These are phyloP conservation scores for Drosophila koepferae DNA, from an alignment of 2,888 invertebrate genomes.

Conservation along the genomic window DNA sequence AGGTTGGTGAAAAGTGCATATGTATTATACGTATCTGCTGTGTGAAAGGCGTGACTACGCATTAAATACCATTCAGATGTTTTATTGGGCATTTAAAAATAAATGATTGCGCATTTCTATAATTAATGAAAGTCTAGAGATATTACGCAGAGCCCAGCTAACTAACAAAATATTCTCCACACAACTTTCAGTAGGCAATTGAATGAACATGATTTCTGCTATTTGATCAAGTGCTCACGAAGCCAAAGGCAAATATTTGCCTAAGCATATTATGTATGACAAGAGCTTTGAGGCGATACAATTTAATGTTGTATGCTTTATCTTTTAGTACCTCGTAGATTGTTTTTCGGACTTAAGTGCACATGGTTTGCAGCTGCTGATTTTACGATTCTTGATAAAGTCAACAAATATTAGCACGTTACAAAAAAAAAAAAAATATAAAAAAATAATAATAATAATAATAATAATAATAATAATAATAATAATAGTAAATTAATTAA, in stretches of 20 bases:
- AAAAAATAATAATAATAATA: too few species aligned
- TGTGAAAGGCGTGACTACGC: slow-evolving; percentile 59
- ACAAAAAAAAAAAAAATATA: too few species aligned
- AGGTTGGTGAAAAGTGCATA: slow-evolving; percentile 20
- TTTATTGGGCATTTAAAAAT: slow-evolving; percentile 41
- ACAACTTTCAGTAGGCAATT: slow-evolving; percentile 13
- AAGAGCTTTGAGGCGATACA: background rate
- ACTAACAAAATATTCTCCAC: slow-evolving; percentile 2
- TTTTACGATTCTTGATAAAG: background rate
- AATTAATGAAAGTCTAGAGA: slow-evolving; percentile 24
- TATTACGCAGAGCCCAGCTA: background rate
- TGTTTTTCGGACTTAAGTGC: background rate
- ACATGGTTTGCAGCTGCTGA: background rate
- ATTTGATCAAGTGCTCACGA: slow-evolving; percentile 6
- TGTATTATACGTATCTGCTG: slow-evolving; percentile 18
- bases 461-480: too few species aligned
- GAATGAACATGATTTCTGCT: background rate
- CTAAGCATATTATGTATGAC: background rate
- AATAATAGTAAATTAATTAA: too few species aligned
- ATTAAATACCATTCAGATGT: slow-evolving; percentile 30
- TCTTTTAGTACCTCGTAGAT: background rate
- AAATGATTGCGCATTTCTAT: slow-evolving; percentile 27
- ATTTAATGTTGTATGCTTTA: slow-evolving; percentile 2
- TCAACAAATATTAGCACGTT: slow-evolving; percentile 7
- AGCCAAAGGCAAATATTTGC: background rate